Evolutionary conservation across 2,113 vertebrate genomes (phyloP).

Genomic region (Thinocorus orbignyianus): DNA sequence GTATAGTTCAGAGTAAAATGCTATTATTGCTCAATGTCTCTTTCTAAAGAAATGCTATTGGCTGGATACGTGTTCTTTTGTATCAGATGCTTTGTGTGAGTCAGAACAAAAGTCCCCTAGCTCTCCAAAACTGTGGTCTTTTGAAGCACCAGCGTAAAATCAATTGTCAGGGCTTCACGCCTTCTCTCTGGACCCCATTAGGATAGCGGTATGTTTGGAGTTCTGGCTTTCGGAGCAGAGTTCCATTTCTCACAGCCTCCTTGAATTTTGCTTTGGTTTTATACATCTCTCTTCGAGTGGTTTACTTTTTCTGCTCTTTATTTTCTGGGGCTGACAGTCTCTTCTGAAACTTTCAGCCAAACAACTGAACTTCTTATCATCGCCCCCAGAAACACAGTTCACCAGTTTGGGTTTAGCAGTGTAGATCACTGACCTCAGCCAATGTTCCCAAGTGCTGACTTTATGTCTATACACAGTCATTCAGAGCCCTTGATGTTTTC

Average conservation of each 20-base stretch:
- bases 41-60: conserved; percentile 22
- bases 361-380: neutral
- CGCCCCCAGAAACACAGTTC: neutral
- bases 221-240: neutral
- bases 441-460: neutral
- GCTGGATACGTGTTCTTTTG: neutral
- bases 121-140: neutral
- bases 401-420: neutral
- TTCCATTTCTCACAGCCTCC: neutral
- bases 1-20: conserved; percentile 14
- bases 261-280: neutral
- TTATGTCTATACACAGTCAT: neutral
- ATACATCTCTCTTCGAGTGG: neutral
- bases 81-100: conserved; percentile 2
- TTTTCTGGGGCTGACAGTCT: neutral
- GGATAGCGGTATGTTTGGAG: neutral
- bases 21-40: conserved; percentile 32
- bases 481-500: neutral
- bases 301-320: neutral
- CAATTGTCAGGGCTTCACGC: neutral
- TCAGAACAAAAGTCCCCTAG: neutral
- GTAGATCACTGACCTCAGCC: neutral
- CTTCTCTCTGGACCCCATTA: neutral
- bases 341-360: neutral
- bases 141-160: neutral